Evolutionary conservation across 2,797 vertebrate genomes (phyloP).

Genomic region (Enteromius viviparus): DNA sequence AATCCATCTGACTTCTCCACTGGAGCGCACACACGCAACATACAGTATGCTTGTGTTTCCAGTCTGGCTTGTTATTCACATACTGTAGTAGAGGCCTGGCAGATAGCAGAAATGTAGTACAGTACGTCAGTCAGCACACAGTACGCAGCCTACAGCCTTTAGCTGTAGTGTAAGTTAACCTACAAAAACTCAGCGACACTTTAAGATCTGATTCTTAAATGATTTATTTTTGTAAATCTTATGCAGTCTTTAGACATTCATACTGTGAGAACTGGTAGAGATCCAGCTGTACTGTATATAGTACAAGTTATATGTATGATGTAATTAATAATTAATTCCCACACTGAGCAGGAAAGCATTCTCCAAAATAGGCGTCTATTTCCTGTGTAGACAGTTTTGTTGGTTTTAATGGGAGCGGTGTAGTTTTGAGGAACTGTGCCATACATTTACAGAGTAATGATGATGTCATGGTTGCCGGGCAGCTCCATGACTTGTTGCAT

Average conservation of each 20-base stretch:
- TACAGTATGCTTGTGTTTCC: slow-evolving; percentile 41
- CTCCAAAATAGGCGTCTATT: not conserved
- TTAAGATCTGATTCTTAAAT: too few relatives aligned
- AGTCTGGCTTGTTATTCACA: slow-evolving; percentile 40
- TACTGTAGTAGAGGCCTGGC: slow-evolving; percentile 11
- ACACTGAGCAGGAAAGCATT: not conserved
- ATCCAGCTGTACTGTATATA: not conserved
- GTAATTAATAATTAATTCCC: not conserved
- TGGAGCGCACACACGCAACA: slow-evolving; percentile 22
- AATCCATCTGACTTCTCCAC: slow-evolving; percentile 50
- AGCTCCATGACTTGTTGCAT: too few relatives aligned
- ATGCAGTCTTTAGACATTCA: too few relatives aligned
- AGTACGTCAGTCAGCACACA: not conserved
- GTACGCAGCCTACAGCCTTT: not conserved
- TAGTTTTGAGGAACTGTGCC: not conserved
- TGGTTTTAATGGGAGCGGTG: not conserved
- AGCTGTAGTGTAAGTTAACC: not conserved
- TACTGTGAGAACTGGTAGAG: not conserved
- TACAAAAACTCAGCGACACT: too few relatives aligned
- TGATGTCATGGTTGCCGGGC: not conserved
- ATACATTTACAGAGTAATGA: not conserved
- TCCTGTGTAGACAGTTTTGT: not conserved
- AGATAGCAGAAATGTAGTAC: not conserved
- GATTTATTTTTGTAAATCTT: too few relatives aligned
- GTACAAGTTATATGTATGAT: not conserved